Percentiles rank a stretch among this genome's conserved stretches.
phyloP scores from a whole-genome alignment of 2,113 vertebrate genomes.

The Nannobrachium achirus region DNA sequence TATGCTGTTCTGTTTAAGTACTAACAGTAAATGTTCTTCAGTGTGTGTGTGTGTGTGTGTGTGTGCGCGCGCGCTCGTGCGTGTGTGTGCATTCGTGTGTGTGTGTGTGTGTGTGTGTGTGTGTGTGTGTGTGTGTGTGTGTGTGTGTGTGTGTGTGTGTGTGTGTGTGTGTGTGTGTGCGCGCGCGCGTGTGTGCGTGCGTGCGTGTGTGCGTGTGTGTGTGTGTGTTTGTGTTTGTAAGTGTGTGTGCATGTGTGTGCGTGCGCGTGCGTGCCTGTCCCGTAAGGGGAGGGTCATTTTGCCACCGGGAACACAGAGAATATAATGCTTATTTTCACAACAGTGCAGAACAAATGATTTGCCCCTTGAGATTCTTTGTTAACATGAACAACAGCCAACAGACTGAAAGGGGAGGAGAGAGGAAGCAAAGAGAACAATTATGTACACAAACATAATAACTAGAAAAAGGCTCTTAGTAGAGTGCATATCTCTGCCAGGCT shows the following conservation, averaged over 20 bases:
- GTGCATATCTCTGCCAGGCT: no score
- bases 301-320: conserved; percentile 45
- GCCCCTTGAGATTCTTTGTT: conserved; percentile 24
- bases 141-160: conserved; percentile 4
- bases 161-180: background rate
- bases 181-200: conserved; percentile 11
- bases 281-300: conserved; percentile 32
- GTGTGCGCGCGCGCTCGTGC: conserved; percentile 24
- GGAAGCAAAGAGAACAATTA: background rate
- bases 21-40: conserved; percentile 26
- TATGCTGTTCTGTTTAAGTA: conserved; percentile 7
- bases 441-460: background rate
- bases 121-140: conserved; percentile 4
- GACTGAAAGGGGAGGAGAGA: background rate
- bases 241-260: background rate
- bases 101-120: conserved; percentile 34
- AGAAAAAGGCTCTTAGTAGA: no score
- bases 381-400: background rate
- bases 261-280: background rate
- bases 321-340: conserved; percentile 41
- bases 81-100: conserved; percentile 23
- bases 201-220: background rate
- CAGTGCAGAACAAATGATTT: conserved; percentile 29
- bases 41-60: background rate
- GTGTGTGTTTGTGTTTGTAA: no score